Evolutionary conservation across 92 coral and sea anemone species (phyloP), one percentile per base, ranked within the genome.

Genomic region (Epizoanthus illoricatus): DNA sequence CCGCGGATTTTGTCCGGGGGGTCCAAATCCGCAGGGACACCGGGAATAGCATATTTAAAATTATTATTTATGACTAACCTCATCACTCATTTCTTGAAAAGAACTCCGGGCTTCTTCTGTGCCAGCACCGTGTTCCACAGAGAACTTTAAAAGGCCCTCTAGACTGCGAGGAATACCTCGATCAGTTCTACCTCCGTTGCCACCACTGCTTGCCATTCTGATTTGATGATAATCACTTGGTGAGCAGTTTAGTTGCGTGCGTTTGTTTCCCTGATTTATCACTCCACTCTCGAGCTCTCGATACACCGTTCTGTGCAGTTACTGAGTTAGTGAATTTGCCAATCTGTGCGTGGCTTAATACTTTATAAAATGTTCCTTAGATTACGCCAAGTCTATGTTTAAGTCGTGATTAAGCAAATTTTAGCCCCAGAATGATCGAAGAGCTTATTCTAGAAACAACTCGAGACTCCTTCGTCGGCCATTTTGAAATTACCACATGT

Each of bases 51-150:
- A n/a, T n/a, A n/a, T n/a, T n/a, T n/a, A n/a, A n/a, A n/a, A 28
- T 28, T 28, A 28, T 28, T 28, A 28, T 28, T 43, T 43, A 43
- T 43, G 6, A 49, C 56, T 49, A 49, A 75, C 82, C 71, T 78
- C 82, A 5, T 78, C 82, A 62, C 82, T 78, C 82, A 78, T 78
- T 78, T 78, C 82, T 63, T 78, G 58, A 64, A 78, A 78, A 63
- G 82, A 59, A 43, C 54, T 78, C 42, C 65, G 82, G 11, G 82
- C 60, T 42, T 62, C 61, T 40, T 76, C 82, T 42, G 82, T 17
- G 63, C 61, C 82, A 6, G 12, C 20, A 5, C 82, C 65, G 71
- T 63, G 63, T 24, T 76, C 82, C 49, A 76, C 82, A 61, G 82
- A 76, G 49, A 76, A 76, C 41, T 76, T 76, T 20, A 76, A 63